Conservation (phyloP, 2,888 invertebrate genomes). For the Hymenopus coronatus region DNA sequence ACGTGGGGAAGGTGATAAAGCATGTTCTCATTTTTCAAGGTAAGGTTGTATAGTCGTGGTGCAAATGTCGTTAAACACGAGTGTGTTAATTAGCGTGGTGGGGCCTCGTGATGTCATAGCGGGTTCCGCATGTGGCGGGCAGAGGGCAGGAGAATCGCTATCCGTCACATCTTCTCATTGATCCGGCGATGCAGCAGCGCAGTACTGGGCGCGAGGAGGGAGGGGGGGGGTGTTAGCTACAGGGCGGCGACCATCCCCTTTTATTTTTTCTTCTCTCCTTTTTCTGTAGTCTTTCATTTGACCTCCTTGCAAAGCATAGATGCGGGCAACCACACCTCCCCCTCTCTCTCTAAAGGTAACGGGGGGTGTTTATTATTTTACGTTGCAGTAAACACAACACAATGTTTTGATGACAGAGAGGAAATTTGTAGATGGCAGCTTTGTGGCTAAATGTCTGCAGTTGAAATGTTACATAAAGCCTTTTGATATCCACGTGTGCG, state of each 20-base stretch:
- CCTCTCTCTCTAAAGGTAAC: not conserved
- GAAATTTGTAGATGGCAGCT: not conserved
- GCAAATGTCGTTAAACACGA: not conserved
- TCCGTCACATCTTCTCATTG: slow-evolving; percentile 17
- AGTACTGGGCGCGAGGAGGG: not conserved
- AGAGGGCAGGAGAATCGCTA: slow-evolving; percentile 13
- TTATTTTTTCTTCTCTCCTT: not conserved
- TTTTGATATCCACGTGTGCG: too few relatives aligned
- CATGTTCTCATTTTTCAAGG: too few relatives aligned
- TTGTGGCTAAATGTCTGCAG: not conserved
- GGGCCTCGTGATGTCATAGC: not conserved
- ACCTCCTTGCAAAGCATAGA: not conserved
- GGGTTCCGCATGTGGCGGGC: not conserved
- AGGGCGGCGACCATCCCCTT: not conserved
- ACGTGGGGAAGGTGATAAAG: too few relatives aligned
- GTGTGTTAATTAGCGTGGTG: not conserved
- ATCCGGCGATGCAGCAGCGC: not conserved
- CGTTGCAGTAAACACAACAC: not conserved
- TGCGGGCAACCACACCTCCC: not conserved
- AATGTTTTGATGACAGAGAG: not conserved
- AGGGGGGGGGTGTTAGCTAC: not conserved
- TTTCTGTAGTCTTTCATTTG: not conserved
- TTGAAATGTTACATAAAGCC: not conserved
- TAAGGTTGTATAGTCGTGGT: not conserved
- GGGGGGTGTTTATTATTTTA: slow-evolving; percentile 7